Evolutionary conservation across 1,140 invertebrate genomes (phyloP).

Genomic region (Caenorhabditis elegans): DNA sequence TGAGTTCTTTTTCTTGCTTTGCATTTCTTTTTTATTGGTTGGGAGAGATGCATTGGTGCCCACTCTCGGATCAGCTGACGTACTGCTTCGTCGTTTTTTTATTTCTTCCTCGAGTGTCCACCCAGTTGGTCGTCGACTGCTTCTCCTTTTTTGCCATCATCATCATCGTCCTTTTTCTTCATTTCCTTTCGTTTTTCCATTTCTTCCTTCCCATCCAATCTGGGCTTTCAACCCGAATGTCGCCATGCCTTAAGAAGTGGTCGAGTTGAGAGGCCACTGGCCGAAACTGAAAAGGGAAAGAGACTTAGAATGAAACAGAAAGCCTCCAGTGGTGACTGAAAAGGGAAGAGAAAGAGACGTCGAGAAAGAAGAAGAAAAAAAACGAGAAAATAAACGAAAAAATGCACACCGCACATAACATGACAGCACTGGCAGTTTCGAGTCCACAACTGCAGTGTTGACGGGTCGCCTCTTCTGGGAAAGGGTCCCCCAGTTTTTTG

Average conservation of each 20-base stretch:
- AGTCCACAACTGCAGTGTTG: slow-evolving; percentile 23
- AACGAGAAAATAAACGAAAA: slow-evolving; percentile 28
- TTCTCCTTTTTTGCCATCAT: not conserved
- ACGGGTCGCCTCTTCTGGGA: slow-evolving; percentile 4
- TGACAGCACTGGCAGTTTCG: slow-evolving; percentile 28
- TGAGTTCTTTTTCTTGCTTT: slow-evolving; percentile 16
- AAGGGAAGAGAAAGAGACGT: not conserved
- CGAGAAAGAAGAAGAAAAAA: not conserved
- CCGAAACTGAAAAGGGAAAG: slow-evolving; percentile 10
- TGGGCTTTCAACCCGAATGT: not conserved
- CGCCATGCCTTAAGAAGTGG: slow-evolving; percentile 22
- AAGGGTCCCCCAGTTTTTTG: not conserved
- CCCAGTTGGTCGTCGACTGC: slow-evolving; percentile 5
- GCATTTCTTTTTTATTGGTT: slow-evolving; percentile 18
- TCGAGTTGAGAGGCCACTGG: slow-evolving; percentile 18
- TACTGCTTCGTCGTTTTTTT: slow-evolving; percentile 3
- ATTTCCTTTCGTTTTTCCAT: not conserved
- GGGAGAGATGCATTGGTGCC: not conserved
- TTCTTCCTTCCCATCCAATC: slow-evolving; percentile 6
- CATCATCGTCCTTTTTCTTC: not conserved
- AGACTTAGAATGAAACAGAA: slow-evolving; percentile 25
- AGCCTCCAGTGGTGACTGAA: not conserved
- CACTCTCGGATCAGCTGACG: slow-evolving; percentile 14
- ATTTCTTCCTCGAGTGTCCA: slow-evolving; percentile 22
- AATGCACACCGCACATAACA: slow-evolving; percentile 32